These are phyloP conservation scores for Ceriagrion tenellum DNA, from an alignment of 2,888 invertebrate genomes.

Conservation along the genomic window DNA sequence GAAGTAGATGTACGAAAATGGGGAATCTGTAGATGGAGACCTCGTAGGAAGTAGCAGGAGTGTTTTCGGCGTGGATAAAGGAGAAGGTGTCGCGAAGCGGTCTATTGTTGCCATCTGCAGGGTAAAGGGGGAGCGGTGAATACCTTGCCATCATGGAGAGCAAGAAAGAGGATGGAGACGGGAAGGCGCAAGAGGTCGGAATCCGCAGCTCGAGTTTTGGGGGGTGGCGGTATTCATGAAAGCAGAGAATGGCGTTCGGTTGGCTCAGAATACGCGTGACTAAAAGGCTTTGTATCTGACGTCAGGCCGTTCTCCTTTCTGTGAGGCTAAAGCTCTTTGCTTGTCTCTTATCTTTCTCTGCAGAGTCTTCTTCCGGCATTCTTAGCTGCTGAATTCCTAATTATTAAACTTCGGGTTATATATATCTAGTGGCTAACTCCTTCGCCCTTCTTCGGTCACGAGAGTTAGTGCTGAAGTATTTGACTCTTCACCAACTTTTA, in stretches of 20 bases:
- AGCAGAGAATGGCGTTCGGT: background rate
- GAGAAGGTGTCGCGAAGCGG: background rate
- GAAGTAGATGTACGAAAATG: too few relatives aligned
- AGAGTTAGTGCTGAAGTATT: background rate
- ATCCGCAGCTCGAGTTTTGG: background rate
- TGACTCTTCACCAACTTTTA: too few relatives aligned
- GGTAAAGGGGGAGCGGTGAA: background rate
- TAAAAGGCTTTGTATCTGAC: background rate
- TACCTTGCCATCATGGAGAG: background rate
- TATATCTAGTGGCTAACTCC: background rate
- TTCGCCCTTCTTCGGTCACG: background rate
- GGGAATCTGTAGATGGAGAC: too few relatives aligned
- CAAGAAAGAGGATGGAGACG: background rate
- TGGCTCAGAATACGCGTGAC: background rate
- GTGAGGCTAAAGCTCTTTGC: background rate
- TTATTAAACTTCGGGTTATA: background rate
- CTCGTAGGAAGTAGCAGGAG: background rate
- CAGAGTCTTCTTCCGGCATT: background rate
- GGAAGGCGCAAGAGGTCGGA: background rate
- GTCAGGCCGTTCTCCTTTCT: background rate
- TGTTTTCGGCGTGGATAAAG: background rate
- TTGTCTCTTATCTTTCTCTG: conserved; percentile 4
- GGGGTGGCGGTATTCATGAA: background rate
- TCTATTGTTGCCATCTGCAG: background rate
- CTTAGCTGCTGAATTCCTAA: background rate